Conservation (phyloP, 2,888 invertebrate genomes). For the Ctenicera cuprea region DNA sequence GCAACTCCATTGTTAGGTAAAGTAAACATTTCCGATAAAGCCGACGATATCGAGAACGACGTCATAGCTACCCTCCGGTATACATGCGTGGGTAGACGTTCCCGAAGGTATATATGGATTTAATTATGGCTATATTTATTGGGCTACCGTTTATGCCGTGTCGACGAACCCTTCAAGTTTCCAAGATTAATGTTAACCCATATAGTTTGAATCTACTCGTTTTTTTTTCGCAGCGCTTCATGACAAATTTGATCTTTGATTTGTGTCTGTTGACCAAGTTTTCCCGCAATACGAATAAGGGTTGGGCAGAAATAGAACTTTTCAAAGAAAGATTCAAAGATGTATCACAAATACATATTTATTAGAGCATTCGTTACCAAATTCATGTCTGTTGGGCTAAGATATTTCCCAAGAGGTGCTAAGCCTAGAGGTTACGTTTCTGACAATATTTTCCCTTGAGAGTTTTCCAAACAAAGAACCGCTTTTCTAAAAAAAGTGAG, state of each 20-base stretch:
- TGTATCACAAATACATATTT: conserved; percentile 9
- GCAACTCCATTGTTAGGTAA: not conserved
- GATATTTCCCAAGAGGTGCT: too few species aligned
- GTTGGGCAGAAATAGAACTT: not conserved
- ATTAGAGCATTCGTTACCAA: not conserved
- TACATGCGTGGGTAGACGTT: conserved; percentile 14
- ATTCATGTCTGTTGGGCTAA: conserved; percentile 4
- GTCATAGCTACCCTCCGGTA: conserved; percentile 11
- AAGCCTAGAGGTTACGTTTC: too few species aligned
- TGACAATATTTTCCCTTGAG: too few species aligned
- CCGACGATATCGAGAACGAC: conserved; percentile 6
- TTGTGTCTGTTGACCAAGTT: not conserved
- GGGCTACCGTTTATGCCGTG: not conserved
- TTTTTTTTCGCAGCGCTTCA: not conserved
- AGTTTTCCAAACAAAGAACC: too few species aligned
- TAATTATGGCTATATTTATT: conserved; percentile 25
- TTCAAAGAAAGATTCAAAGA: too few species aligned
- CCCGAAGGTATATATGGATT: conserved; percentile 16
- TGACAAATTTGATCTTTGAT: too few species aligned
- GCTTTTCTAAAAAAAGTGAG: too few species aligned
- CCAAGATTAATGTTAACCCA: not conserved
- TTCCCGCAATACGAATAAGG: not conserved
- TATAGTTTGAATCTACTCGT: not conserved
- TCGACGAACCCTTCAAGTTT: conserved; percentile 23
- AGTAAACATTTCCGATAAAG: conserved; percentile 11